phyloP scores from a whole-genome alignment of 2,888 invertebrate species.

The Thalpophila matura region DNA sequence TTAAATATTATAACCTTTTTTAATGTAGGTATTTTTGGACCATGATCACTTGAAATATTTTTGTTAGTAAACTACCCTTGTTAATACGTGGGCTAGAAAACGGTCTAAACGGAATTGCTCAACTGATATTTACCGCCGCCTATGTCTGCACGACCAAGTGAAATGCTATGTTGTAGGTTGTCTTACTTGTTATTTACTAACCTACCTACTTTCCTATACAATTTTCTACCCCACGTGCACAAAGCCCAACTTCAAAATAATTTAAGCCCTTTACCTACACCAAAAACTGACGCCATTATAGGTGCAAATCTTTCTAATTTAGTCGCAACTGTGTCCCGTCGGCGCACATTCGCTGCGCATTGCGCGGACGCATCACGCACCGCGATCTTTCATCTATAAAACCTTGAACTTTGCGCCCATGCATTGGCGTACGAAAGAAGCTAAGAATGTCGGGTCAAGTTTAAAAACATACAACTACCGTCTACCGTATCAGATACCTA shows the following conservation, averaged over 20 bases:
- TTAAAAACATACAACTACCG: constrained; percentile 12
- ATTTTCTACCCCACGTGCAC: no score
- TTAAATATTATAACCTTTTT: constrained; percentile 1
- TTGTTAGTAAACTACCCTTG: neutral
- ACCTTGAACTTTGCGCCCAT: constrained; percentile 50
- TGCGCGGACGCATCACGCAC: constrained; percentile 28
- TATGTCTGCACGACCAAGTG: no score
- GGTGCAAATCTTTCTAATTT: neutral
- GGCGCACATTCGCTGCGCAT: constrained; percentile 9
- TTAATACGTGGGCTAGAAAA: no score
- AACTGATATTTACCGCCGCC: no score
- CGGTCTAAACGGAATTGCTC: no score
- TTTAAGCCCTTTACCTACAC: no score
- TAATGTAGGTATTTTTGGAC: constrained; percentile 28
- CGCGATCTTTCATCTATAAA: constrained; percentile 30
- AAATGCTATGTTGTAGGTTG: no score
- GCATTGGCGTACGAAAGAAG: constrained; percentile 31
- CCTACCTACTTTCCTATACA: no score
- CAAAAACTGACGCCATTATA: no score
- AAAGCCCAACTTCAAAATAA: no score
- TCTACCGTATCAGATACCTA: no score
- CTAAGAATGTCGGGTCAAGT: constrained; percentile 30
- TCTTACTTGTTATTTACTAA: no score
- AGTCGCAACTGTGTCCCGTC: constrained; percentile 3
- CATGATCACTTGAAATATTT: constrained; percentile 6